phyloP scores from a whole-genome alignment of 2,113 vertebrate species.

The Rissa tridactyla region DNA sequence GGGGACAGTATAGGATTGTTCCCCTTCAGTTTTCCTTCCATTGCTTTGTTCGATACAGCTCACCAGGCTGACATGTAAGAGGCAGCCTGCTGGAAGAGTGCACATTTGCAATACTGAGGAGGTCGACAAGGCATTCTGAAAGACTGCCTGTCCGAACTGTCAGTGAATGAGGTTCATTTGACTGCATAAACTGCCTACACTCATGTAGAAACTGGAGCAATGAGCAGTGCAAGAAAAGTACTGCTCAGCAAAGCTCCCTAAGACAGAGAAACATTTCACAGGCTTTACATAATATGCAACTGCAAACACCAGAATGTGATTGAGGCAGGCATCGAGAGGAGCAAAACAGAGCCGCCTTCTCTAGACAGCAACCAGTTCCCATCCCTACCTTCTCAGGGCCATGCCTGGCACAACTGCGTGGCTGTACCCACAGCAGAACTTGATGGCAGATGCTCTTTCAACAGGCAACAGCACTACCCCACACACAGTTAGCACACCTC shows the following conservation, averaged over 20 bases:
- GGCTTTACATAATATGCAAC: background rate
- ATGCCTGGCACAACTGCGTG: background rate
- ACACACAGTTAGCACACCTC: background rate
- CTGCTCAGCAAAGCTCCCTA: background rate
- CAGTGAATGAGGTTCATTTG: background rate
- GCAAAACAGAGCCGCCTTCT: background rate
- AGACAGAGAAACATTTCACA: background rate
- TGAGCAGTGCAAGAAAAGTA: background rate
- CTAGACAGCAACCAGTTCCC: background rate
- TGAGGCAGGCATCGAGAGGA: background rate
- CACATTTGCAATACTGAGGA: background rate
- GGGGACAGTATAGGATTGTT: constrained; percentile 44
- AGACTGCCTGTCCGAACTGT: background rate
- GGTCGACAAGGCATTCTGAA: background rate
- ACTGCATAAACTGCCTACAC: background rate
- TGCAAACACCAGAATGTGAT: background rate
- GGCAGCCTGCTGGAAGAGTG: background rate
- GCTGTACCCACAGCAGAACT: background rate
- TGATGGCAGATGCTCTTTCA: background rate
- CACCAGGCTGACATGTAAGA: background rate
- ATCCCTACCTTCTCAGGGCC: background rate
- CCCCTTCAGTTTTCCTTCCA: background rate
- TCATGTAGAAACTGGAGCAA: background rate
- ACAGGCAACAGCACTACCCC: background rate
- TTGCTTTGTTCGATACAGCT: background rate